phyloP scores from a whole-genome alignment of 2,113 vertebrate species.

The Sphaerodactylus townsendi region DNA sequence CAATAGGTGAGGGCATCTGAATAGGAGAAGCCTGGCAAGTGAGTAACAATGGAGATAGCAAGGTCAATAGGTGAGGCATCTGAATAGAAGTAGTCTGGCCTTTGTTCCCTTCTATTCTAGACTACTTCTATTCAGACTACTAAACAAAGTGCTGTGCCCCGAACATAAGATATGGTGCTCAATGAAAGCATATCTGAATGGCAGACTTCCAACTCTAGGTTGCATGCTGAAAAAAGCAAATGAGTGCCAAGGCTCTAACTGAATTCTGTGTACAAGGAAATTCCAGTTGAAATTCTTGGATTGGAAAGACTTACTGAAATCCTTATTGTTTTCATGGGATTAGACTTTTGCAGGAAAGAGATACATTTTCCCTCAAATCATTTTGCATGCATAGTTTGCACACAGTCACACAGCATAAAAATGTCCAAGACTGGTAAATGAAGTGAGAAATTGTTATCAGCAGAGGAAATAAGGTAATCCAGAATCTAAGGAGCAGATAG shows the following conservation, averaged over 20 bases:
- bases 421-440: not conserved
- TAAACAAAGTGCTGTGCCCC: not conserved
- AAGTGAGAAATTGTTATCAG: not conserved
- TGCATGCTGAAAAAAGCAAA: not conserved
- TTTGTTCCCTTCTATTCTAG: no score
- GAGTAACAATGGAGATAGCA: no score
- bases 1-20: no score
- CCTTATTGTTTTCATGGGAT: not conserved
- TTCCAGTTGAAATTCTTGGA: no score
- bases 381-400: not conserved
- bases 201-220: not conserved
- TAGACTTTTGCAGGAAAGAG: not conserved
- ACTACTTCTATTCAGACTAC: no score
- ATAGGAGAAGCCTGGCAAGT: no score
- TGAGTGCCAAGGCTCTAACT: not conserved
- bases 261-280: not conserved
- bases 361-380: not conserved
- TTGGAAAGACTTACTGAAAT: not conserved
- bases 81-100: no score
- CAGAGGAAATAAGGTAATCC: not conserved
- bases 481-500: not conserved
- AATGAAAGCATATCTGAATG: not conserved
- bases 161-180: not conserved
- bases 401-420: not conserved
- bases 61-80: no score